Conservation (phyloP, 1,140 invertebrate species). For the Magallana gigas region DNA sequence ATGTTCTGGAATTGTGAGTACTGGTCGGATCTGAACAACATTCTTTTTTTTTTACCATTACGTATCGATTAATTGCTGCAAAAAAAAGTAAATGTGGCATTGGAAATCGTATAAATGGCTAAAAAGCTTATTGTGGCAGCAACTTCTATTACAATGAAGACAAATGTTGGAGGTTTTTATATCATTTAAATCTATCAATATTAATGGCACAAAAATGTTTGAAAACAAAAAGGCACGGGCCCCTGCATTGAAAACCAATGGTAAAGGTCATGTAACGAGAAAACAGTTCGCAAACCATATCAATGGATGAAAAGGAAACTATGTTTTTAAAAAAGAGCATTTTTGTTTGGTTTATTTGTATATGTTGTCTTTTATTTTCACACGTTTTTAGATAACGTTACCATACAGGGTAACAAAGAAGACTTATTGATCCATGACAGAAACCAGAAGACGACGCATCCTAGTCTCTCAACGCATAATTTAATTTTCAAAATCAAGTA, state of each 20-base stretch:
- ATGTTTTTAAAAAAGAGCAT: not conserved
- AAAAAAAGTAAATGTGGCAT: slow-evolving; percentile 1
- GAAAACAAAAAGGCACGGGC: not conserved
- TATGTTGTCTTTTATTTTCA: not conserved
- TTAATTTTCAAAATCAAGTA: slow-evolving; percentile 3
- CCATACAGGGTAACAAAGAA: slow-evolving; percentile 11
- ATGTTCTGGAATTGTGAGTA: not conserved
- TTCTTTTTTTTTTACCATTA: not conserved
- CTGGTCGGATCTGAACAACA: not conserved
- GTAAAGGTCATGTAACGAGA: too few species aligned
- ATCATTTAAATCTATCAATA: slow-evolving; percentile 22
- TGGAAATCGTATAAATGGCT: not conserved
- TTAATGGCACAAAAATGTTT: not conserved
- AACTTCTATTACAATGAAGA: not conserved
- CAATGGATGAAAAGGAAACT: too few species aligned
- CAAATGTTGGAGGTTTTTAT: not conserved
- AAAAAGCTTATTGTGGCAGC: not conserved
- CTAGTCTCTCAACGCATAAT: not conserved
- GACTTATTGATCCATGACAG: not conserved
- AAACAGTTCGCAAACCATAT: too few species aligned
- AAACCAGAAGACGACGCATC: not conserved
- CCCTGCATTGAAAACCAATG: too few species aligned
- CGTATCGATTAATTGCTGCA: not conserved
- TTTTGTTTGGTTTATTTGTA: not conserved
- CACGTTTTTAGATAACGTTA: not conserved